Evolutionary conservation across 2,888 invertebrate species (phyloP), one percentile per base, ranked within the genome.

Genomic region (Mimachlamys varia): DNA sequence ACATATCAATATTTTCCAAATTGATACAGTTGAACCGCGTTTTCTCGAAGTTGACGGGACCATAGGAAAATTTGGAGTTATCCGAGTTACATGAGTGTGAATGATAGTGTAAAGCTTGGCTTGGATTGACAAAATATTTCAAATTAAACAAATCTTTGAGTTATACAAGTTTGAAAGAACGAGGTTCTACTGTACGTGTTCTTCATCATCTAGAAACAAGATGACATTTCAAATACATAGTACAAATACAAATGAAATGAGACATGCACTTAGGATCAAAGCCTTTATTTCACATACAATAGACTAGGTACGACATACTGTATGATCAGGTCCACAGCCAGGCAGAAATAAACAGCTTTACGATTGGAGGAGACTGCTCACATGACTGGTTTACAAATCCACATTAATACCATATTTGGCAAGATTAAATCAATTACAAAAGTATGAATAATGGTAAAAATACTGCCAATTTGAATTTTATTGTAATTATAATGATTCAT

Each of bases 251-350:
- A 33, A 12, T 15, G 12, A 76, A 12, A 76, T 33, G 33, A 22
- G 13, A 76, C 27, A 76, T 3, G 12, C 12, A 12, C 27, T 33
- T 76, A 76, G 27, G 76, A 76, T 76, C 27, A 76, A 27, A 27
- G 76, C 33, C 76, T 76, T 76, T 76, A 76, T 76, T 76, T 76
- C 76, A 76, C 76, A 76, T 76, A 76, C 76, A 76, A 76, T 76
- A 76, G 76, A 76, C 76, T 76, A 76, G 76, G 7, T 76, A 33
- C 33, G 76, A 76, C 33, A 17, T 76, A 76, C 76, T 76, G 76
- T 76, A 76, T 76, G 76, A 76, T 76, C 33, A 33, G 27, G 62
- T 62, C 62, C 62, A 62, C 19, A n/a, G 62, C 62, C 12, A 22
- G 33, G 33, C 76, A 76, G 76, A 3, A 33, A 33, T 27, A 33